Percentiles rank a stretch among this genome's conserved stretches.
phyloP scores from a whole-genome alignment of 2,888 invertebrate species.

The Metellina segmentata region DNA sequence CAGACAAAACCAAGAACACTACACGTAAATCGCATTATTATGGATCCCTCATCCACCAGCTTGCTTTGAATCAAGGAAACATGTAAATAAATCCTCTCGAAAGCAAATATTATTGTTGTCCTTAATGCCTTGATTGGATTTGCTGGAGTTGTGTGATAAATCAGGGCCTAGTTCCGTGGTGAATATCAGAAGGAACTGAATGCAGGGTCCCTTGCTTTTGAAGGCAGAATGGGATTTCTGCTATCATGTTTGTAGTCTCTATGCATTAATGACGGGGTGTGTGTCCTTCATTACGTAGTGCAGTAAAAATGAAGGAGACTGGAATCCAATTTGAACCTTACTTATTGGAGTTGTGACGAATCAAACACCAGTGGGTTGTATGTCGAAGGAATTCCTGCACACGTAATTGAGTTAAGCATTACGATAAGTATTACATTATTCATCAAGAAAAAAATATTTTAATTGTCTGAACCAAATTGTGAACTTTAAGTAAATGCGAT shows the following conservation, averaged over 20 bases:
- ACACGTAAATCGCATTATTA: not conserved
- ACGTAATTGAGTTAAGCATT: no score
- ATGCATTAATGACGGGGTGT: no score
- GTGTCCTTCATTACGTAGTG: no score
- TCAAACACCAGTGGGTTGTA: no score
- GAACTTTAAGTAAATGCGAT: no score
- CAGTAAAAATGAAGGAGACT: no score
- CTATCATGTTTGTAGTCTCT: not conserved
- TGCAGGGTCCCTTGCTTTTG: not conserved
- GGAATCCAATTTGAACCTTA: no score
- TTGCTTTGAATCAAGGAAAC: not conserved
- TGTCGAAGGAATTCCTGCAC: no score
- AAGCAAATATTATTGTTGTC: slow-evolving; percentile 4
- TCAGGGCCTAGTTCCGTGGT: not conserved
- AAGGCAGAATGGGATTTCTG: not conserved
- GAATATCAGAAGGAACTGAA: not conserved
- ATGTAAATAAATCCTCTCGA: slow-evolving; percentile 1
- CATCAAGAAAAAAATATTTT: no score
- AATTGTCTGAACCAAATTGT: no score
- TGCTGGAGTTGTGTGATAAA: not conserved
- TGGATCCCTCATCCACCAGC: not conserved
- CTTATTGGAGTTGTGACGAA: no score
- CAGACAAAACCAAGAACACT: not conserved
- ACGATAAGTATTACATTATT: no score
- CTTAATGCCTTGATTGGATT: slow-evolving; percentile 8